Base-by-base conservation (phyloP, 2,888 invertebrate species). In the Ctena decussata region DNA sequence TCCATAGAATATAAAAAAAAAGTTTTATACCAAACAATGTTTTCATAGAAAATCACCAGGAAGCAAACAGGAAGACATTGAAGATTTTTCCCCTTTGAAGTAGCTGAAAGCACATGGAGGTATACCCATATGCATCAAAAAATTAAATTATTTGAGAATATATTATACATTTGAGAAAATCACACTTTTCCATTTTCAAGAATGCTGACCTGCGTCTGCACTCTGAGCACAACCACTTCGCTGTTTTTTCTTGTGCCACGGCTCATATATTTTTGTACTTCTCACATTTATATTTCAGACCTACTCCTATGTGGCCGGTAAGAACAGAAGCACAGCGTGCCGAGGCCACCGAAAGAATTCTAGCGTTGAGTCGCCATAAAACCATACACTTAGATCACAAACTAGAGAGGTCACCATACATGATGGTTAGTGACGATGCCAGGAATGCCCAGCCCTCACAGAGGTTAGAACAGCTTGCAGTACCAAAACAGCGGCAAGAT, bases 301-400 rank as follows among this genome's bases (percentile, higher is more conserved):
- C 89, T 0, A 90, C 92, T 0, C 93, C 94, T 32, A 92, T 93
- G 6, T 94, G 94, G 94, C 91, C 91, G 30, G 94, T 94, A 3
- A 90, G 88, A 12, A 69, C 84, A 11, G 84, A 82, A 5, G 93
- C 94, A 8, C 74, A 86, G 85, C 87, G 85, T 3, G 93, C 91
- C 0, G 80, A 77, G 0, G 85, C 93, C 3, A 86, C 93, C 2
- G 89, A 86, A n/a, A 82, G 94, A 53, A 76, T 94, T 6, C 65
- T 82, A 21, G 49, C 80, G 0, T 89, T 95, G 27, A 90, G 93
- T 37, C 79, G 85, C 53, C 89, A 88, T 57, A 91, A 90, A 77
- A 86, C 86, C 8, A 85, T 91, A 1, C 83, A 91, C 77, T 71
- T 81, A 8, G 71, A 84, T 21, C 92, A 93, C 84, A 80, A 77